These are phyloP conservation scores for Peromyscus leucopus DNA, from an alignment of 2,113 vertebrate genomes.

Conservation along the genomic window DNA sequence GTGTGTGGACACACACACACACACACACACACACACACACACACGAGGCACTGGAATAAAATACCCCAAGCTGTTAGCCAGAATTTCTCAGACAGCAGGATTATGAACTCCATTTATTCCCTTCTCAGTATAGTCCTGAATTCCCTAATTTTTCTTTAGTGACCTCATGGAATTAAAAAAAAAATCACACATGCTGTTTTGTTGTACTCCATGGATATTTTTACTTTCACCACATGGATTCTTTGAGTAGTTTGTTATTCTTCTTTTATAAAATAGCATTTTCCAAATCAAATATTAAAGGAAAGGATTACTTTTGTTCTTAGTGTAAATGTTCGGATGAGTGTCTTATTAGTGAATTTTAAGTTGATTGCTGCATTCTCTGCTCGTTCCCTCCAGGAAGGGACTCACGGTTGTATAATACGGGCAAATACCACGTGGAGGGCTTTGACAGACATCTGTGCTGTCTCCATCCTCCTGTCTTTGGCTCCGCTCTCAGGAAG, in stretches of 20 bases:
- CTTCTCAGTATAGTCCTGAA: not conserved
- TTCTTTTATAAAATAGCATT: conserved; percentile 26
- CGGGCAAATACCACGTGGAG: not conserved
- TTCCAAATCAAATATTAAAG: not conserved
- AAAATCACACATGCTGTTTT: not conserved
- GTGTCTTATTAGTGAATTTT: not conserved
- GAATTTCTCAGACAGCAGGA: not conserved
- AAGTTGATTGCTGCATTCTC: not conserved
- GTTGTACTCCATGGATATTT: not conserved
- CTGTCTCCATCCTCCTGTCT: not conserved
- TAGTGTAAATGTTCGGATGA: not conserved
- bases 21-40: not conserved
- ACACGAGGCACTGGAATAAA: not conserved
- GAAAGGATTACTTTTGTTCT: not conserved
- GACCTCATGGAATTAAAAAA: not conserved
- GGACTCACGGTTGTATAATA: not conserved
- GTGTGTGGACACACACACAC: not conserved
- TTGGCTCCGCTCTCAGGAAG: not conserved
- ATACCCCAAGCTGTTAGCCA: not conserved
- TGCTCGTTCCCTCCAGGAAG: conserved; percentile 7
- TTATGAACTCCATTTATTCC: conserved; percentile 24
- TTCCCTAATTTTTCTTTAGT: conserved; percentile 24
- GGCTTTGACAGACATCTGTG: not conserved
- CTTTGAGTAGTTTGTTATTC: conserved; percentile 14
- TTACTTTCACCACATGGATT: not conserved